Conservation (phyloP, 1,140 invertebrate species). For the Watersipora subatra region DNA sequence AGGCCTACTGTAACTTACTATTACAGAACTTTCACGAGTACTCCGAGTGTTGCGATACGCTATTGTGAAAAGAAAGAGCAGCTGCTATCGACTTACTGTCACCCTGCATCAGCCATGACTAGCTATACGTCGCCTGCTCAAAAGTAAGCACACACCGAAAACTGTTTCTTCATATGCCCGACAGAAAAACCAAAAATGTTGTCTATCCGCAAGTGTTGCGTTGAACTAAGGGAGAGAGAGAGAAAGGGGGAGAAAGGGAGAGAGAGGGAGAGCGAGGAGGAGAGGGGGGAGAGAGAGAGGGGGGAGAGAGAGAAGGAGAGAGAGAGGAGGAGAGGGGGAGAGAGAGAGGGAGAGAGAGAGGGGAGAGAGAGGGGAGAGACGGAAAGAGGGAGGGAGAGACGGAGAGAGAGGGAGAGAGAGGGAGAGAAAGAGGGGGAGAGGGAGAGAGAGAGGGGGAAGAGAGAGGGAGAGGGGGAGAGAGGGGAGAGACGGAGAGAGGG, state of each 20-base stretch:
- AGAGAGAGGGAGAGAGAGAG: neutral
- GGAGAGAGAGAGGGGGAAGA: neutral
- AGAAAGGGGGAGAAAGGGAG: neutral
- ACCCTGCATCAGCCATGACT: too few relatives aligned
- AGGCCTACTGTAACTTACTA: too few relatives aligned
- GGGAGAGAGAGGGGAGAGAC: neutral
- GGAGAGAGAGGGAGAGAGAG: neutral
- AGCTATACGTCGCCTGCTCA: too few relatives aligned
- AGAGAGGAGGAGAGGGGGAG: neutral
- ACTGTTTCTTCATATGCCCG: too few relatives aligned
- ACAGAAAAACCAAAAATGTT: too few relatives aligned
- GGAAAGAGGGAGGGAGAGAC: neutral
- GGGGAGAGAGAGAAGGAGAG: neutral
- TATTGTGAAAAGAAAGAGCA: too few relatives aligned
- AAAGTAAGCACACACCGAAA: too few relatives aligned
- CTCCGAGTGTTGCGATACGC: too few relatives aligned
- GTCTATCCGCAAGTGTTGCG: too few relatives aligned
- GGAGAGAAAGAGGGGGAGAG: neutral
- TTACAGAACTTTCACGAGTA: too few relatives aligned
- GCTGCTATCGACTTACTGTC: too few relatives aligned
- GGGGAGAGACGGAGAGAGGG: too few relatives aligned
- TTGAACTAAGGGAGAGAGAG: neutral
- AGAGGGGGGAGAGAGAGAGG: neutral
- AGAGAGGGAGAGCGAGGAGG: neutral
- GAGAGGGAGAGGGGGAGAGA: neutral